phyloP scores from a whole-genome alignment of 64 coral and sea anemone genomes.

The Hydrozoanthus tunicans region DNA sequence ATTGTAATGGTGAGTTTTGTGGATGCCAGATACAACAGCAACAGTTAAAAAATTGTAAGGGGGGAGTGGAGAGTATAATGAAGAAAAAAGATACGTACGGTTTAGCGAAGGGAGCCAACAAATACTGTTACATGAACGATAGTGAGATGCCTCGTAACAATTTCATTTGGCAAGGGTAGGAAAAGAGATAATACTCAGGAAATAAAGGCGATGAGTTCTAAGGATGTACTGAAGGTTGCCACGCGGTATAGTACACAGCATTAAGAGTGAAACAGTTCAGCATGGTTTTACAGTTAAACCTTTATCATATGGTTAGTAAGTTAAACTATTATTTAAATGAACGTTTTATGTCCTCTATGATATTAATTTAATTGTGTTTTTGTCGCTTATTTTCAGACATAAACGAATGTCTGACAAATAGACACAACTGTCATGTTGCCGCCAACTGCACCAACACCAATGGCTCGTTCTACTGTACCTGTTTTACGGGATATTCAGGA shows the following conservation, averaged over 20 bases:
- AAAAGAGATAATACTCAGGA: not conserved
- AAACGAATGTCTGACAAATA: not conserved
- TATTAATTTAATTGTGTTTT: not conserved
- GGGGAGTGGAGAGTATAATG: not conserved
- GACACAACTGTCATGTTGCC: slow-evolving; percentile 65
- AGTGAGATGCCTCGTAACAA: not conserved
- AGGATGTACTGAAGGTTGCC: not conserved
- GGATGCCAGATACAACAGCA: not conserved
- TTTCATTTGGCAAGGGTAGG: not conserved
- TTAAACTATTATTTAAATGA: not conserved
- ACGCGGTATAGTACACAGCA: not conserved
- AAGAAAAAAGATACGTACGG: not conserved
- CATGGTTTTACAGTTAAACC: too few species aligned
- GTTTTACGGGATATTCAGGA: slow-evolving; percentile 75
- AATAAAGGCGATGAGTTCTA: not conserved
- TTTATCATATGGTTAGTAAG: not conserved
- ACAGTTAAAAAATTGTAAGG: not conserved
- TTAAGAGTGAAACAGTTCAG: too few species aligned
- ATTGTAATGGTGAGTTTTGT: slow-evolving; percentile 12
- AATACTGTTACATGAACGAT: not conserved
- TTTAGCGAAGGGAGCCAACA: not conserved
- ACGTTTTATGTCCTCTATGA: not conserved
- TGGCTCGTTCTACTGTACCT: slow-evolving; percentile 72
- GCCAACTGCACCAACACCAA: slow-evolving; percentile 77
- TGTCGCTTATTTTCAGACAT: not conserved